Conservation (phyloP, 2,888 invertebrate genomes). For the Drosophila setosimentum region DNA sequence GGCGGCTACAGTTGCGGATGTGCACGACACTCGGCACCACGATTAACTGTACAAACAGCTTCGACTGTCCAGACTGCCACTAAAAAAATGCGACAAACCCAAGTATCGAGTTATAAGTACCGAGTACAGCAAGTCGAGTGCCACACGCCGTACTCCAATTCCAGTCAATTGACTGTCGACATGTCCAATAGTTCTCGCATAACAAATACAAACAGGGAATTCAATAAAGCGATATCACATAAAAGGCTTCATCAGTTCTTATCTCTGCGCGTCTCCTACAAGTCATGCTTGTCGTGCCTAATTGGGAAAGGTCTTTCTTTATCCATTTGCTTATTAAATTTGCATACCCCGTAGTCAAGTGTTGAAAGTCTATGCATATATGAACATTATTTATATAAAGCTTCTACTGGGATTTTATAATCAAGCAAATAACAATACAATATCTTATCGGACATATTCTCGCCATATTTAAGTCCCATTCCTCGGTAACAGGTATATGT, state of each 20-base stretch:
- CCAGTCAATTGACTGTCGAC: constrained; percentile 19
- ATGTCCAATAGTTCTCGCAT: neutral
- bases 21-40: constrained; percentile 21
- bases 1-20: constrained; percentile 18
- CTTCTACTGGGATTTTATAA: neutral
- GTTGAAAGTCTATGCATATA: neutral
- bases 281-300: neutral
- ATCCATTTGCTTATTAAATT: constrained; percentile 14
- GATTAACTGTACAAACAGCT: constrained; percentile 31
- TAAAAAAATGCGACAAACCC: constrained; percentile 18
- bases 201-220: constrained; percentile 1
- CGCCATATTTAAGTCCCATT: neutral
- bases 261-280: constrained; percentile 1
- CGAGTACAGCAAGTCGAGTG: constrained; percentile 12
- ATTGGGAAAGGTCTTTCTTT: constrained; percentile 18
- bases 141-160: constrained; percentile 27
- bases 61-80: neutral
- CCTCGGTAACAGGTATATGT: neutral
- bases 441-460: neutral
- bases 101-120: constrained; percentile 9
- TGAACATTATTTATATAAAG: neutral
- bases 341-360: neutral
- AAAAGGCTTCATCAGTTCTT: constrained; percentile 14
- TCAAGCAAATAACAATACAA: neutral
- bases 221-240: constrained; percentile 7